Base-by-base conservation (phyloP, 2,888 invertebrate species). In the Colostygia pectinataria region DNA sequence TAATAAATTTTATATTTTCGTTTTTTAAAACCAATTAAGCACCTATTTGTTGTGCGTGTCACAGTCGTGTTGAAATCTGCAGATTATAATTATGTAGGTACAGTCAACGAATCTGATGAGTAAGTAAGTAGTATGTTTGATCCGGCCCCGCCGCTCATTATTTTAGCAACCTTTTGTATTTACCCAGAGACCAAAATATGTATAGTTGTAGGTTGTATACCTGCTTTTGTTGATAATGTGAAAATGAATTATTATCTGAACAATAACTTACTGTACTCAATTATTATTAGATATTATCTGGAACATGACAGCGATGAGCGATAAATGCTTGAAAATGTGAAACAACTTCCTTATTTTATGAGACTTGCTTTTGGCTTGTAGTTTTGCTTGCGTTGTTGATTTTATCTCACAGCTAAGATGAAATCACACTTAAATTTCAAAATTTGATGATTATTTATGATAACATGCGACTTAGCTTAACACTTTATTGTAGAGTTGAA, bases 201-300 rank as follows among this genome's bases (percentile, higher is more conserved):
- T n/a, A n/a, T n/a, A n/a, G n/a, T n/a, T n/a, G n/a, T n/a, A n/a
- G n/a, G n/a, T n/a, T n/a, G n/a, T n/a, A n/a, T n/a, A n/a, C 27
- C 39, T 6, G 34, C 43, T 28, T 12, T 46, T 49, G 57, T 57
- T 51, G 45, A 45, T 32, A 48, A 28, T 53, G 14, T 23, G 15
- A 44, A 51, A 41, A 36, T 23, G 6, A 8, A 38, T 9, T 37
- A 48, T 48, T 51, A n/a, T n/a, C n/a, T n/a, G n/a, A n/a, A n/a
- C n/a, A n/a, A n/a, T n/a, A n/a, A n/a, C n/a, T n/a, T n/a, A n/a
- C n/a, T n/a, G n/a, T n/a, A n/a, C n/a, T n/a, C n/a, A n/a, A n/a
- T n/a, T n/a, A n/a, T n/a, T n/a, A n/a, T n/a, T n/a, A n/a, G n/a
- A n/a, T n/a, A 38, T 39, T 20, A 15, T 25, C 38, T 23, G 28